Conservation (phyloP, 1,140 invertebrate species). For the Drosophila punjabiensis region DNA sequence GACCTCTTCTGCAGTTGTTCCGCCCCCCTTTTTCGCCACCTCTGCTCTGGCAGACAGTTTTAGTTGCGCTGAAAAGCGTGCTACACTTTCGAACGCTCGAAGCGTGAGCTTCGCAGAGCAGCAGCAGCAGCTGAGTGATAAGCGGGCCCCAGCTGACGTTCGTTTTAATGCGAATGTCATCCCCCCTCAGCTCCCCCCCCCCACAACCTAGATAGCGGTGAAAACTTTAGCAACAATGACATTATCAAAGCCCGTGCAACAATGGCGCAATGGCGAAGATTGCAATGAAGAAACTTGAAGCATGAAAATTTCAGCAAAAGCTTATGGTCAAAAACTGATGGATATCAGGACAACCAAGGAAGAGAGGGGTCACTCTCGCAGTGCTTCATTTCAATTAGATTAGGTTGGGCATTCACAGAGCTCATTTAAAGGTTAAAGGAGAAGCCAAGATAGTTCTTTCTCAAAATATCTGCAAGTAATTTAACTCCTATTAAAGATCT, state of each 20-base stretch:
- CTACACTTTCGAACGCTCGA: slow-evolving; percentile 69
- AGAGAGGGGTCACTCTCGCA: slow-evolving; percentile 5
- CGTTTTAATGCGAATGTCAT: slow-evolving; percentile 80
- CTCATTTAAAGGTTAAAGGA: slow-evolving; percentile 6
- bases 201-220: slow-evolving; percentile 10
- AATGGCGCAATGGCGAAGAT: slow-evolving; percentile 26
- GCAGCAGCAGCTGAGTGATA: slow-evolving; percentile 64
- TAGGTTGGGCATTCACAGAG: not conserved
- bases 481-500: not conserved
- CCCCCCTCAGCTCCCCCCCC: not conserved
- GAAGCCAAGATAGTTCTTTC: too few relatives aligned
- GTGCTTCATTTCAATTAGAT: slow-evolving; percentile 21
- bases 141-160: slow-evolving; percentile 72
- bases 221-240: slow-evolving; percentile 74
- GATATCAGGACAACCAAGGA: slow-evolving; percentile 19
- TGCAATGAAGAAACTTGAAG: slow-evolving; percentile 39
- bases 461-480: not conserved
- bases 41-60: slow-evolving; percentile 61
- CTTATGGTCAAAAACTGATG: slow-evolving; percentile 40
- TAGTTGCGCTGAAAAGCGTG: slow-evolving; percentile 77
- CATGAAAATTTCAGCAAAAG: slow-evolving; percentile 45
- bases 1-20: slow-evolving; percentile 15
- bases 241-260: slow-evolving; percentile 66
- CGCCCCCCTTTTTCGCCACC: slow-evolving; percentile 3
- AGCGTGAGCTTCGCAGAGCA: slow-evolving; percentile 25